Base-by-base conservation (phyloP, 2,797 vertebrate species). In the Pitangus sulphuratus region DNA sequence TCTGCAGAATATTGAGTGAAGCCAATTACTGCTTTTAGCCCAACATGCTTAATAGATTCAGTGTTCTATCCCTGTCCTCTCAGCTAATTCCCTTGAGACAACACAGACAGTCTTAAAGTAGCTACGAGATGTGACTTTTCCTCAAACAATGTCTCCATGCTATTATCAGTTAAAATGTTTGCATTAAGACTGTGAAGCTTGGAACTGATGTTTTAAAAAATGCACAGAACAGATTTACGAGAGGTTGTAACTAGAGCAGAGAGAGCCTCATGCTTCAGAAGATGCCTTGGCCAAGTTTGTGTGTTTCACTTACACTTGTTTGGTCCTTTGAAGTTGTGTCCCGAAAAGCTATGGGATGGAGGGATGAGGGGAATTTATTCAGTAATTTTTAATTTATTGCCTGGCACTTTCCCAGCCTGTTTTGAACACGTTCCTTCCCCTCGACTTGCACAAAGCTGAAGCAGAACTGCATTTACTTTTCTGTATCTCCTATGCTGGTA, bases 21-120 rank as follows among this genome's bases (percentile, higher is more conserved):
- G 87, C 95, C 95, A 97, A 93, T 97, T 97, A 97, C 84, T 96
- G 84, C 94, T 90, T 97, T 97, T 95, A 97, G 88, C 87, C 71
- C 83, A 58, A 89, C 21, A 15, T 66, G 39, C 84, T 89, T 89
- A 90, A 95, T 93, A 91, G 93, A 93, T 90, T 82, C 83, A 57
- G n/a, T 50, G 48, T 80, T 92, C 84, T 87, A 53, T 40, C 65
- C 40, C 83, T 92, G 78, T 92, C 96, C 82, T 76, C 89, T 71
- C 66, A 80, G 42, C 53, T 61, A 51, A 84, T 58, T 90, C 94
- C 87, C 76, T 30, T 87, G 89, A 89, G 93, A 93, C 37, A 60
- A 26, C 17, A 30, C 30, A 89, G 71, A 18, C 21, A 51, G 50
- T 76, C 71, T 84, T 95, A 86, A 88, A 93, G 70, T 44, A 80